Evolutionary conservation across 2,113 vertebrate species (phyloP).

Genomic region (Thunnus thynnus): DNA sequence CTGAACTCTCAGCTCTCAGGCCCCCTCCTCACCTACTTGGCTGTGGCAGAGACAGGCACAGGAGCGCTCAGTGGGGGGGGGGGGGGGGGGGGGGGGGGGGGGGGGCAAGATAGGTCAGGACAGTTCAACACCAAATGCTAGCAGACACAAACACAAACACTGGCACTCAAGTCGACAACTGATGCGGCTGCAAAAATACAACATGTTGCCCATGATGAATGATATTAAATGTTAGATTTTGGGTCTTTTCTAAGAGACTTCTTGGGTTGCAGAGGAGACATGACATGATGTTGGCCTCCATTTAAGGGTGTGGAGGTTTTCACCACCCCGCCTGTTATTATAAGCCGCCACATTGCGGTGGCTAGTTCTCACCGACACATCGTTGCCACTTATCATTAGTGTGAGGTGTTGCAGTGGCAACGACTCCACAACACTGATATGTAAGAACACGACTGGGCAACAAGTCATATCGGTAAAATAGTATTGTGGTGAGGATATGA

Average conservation of each 20-base stretch:
- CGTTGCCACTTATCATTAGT: slow-evolving; percentile 3
- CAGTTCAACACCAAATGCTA: slow-evolving; percentile 20
- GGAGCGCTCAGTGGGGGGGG: not conserved
- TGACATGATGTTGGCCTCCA: no score
- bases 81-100: not conserved
- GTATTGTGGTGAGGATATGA: not conserved
- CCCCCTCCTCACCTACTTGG: not conserved
- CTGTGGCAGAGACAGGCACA: slow-evolving; percentile 2
- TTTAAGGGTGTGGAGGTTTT: no score
- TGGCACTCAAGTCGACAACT: not conserved
- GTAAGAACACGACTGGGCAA: not conserved
- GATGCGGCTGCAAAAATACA: slow-evolving; percentile 6
- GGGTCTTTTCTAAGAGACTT: no score
- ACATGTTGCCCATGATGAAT: not conserved
- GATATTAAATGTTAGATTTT: no score
- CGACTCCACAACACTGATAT: slow-evolving; percentile 4
- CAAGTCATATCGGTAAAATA: slow-evolving; percentile 2
- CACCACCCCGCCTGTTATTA: no score
- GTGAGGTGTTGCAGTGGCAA: not conserved
- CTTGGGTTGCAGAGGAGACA: no score
- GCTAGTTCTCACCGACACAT: slow-evolving; percentile 17
- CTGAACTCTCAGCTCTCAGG: slow-evolving; percentile 13
- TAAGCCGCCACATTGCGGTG: no score
- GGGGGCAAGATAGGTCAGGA: not conserved
- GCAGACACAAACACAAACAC: slow-evolving; percentile 7